Conservation (phyloP, 2,888 invertebrate species). For the Lasioglossum pauxillum region DNA sequence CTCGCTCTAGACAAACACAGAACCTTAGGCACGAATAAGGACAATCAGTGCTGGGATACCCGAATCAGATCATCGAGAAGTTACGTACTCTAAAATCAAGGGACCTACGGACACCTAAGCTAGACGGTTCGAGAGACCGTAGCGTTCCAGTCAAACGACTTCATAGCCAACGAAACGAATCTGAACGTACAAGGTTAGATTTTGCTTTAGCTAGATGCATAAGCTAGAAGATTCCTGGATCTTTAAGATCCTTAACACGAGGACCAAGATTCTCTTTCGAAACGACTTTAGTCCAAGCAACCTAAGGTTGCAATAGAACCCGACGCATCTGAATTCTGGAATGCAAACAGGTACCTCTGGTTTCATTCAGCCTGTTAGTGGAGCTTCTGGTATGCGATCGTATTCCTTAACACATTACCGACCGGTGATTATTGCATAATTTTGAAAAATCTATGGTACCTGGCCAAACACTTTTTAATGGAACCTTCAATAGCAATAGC, state of each 20-base stretch:
- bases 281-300: not conserved
- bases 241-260: not conserved
- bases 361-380: not conserved
- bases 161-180: not conserved
- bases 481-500: no score
- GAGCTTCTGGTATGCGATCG: not conserved
- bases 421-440: no score
- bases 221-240: not conserved
- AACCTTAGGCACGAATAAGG: slow-evolving; percentile 3
- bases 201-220: not conserved
- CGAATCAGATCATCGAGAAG: not conserved
- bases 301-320: not conserved
- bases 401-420: no score
- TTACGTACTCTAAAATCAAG: not conserved
- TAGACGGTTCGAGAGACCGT: not conserved
- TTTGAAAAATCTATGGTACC: no score
- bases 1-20: not conserved
- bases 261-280: not conserved
- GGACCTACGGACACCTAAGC: not conserved
- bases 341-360: not conserved
- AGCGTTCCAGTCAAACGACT: not conserved
- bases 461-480: no score
- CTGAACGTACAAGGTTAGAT: not conserved
- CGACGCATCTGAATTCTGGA: not conserved
- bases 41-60: not conserved